phyloP scores from a whole-genome alignment of 2,113 vertebrate genomes.

The Paraplagusia blochii region DNA sequence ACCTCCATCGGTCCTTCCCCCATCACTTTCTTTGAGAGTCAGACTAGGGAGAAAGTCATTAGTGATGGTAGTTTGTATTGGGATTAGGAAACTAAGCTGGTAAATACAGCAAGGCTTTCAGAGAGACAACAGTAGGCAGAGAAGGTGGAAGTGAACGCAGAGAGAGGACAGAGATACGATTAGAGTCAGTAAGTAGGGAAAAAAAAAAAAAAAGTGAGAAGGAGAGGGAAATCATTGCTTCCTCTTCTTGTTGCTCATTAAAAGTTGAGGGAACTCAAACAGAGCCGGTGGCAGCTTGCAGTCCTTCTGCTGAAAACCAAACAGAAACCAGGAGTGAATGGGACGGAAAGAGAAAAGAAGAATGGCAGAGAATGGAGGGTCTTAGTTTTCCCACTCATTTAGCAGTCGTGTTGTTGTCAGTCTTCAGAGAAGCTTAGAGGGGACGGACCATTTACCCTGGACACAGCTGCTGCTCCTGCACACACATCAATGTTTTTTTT shows the following conservation, averaged over 20 bases:
- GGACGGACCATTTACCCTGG: constrained; percentile 42
- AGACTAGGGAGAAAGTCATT: constrained; percentile 68
- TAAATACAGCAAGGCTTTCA: constrained; percentile 61
- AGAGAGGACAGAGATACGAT: constrained; percentile 26
- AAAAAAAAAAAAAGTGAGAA: constrained; percentile 28
- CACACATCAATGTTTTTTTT: neutral
- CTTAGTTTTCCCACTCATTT: constrained; percentile 67
- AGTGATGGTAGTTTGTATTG: constrained; percentile 63
- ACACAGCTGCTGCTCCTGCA: constrained; percentile 54
- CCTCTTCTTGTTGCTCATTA: constrained; percentile 61
- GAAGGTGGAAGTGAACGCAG: constrained; percentile 29
- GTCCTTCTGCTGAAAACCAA: constrained; percentile 59
- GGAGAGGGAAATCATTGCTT: too few species aligned
- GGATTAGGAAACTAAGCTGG: constrained; percentile 65
- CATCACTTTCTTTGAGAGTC: constrained; percentile 14
- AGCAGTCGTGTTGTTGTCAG: constrained; percentile 60
- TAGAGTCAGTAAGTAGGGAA: constrained; percentile 36
- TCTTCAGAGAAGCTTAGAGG: constrained; percentile 56
- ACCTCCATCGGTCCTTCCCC: neutral
- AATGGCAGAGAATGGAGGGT: constrained; percentile 57
- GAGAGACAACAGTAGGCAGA: constrained; percentile 23
- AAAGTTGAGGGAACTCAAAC: constrained; percentile 71
- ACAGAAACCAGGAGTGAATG: constrained; percentile 48
- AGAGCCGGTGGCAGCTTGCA: constrained; percentile 69
- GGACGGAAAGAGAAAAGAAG: constrained; percentile 48